Evolutionary conservation across 2,113 vertebrate genomes (phyloP).

Genomic region (Macquaria ambigua): DNA sequence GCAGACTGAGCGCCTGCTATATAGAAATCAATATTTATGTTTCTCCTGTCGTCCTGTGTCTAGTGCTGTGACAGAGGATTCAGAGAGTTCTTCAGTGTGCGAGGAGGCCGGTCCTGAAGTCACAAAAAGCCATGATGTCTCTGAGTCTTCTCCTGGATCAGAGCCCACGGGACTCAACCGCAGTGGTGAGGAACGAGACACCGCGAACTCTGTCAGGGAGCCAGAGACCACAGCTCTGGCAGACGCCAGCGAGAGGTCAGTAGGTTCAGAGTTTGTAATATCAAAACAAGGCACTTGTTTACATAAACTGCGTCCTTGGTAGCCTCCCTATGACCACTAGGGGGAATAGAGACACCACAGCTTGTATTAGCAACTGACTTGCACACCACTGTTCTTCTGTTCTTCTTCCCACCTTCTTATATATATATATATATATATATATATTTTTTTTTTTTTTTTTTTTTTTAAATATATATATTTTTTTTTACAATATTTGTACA

Average conservation of each 20-base stretch:
- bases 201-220: conserved; percentile 7
- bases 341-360: conserved; percentile 47
- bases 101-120: conserved; percentile 6
- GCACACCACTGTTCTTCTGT: background rate
- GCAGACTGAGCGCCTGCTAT: background rate
- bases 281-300: conserved; percentile 56
- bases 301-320: conserved; percentile 7
- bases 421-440: background rate
- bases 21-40: background rate
- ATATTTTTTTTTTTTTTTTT: background rate
- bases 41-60: background rate
- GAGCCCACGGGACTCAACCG: conserved; percentile 31
- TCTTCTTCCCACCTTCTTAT: background rate
- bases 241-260: conserved; percentile 68
- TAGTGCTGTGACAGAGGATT: conserved; percentile 43
- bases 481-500: background rate
- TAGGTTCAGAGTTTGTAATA: conserved; percentile 37
- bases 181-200: conserved; percentile 28
- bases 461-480: too few species aligned
- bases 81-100: background rate
- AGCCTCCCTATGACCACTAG: conserved; percentile 59
- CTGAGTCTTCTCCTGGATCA: conserved; percentile 34
- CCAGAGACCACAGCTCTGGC: conserved; percentile 38
- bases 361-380: background rate
- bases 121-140: conserved; percentile 4